Base-by-base conservation (phyloP, 2,113 vertebrate species). In the Pionites leucogaster region DNA sequence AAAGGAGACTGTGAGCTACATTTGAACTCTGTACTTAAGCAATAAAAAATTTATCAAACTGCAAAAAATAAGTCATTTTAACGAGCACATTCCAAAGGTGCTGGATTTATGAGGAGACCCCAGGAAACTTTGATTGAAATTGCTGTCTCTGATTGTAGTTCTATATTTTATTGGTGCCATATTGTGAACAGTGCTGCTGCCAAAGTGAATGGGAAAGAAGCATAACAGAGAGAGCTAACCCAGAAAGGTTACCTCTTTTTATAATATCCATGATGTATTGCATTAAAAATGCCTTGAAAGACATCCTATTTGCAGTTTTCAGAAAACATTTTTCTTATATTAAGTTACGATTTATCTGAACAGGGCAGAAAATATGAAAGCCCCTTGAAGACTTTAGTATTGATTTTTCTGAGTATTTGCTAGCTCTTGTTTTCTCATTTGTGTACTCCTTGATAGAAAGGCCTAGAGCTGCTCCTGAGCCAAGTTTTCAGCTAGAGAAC, bases 261-360 rank as follows among this genome's bases (percentile, higher is more conserved):
- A 91, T 90, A 95, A 78, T 65, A 47, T 82, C 89, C 70, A 19
- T 85, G 82, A 81, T 95, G 31, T 52, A 85, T 96, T 90, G 74
- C 88, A 67, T 94, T 95, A 71, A 97, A 96, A 97, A 98, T 96
- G 94, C 97, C 97, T 96, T 98, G 97, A 98, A 97, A 98, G 96
- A 92, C 94, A 90, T 98, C 98, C 97, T 97, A 98, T 98, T 98
- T 98, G 98, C 91, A 97, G 96, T 97, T 98, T 98, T 98, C 97
- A 98, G 95, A 97, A 98, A 96, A 97, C 95, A 97, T 98, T 97
- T 95, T 98, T 97, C 96, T 97, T 96, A 98, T 98, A 98, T 98
- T 98, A 98, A 98, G 97, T 99, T 98, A 98, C 97, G 62, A 97
- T 98, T 98, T 98, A 98, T 98, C 98, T 98, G 89, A 98, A 94